Conservation (phyloP, 2,113 vertebrate species). For the Oncorhynchus kisutch region DNA sequence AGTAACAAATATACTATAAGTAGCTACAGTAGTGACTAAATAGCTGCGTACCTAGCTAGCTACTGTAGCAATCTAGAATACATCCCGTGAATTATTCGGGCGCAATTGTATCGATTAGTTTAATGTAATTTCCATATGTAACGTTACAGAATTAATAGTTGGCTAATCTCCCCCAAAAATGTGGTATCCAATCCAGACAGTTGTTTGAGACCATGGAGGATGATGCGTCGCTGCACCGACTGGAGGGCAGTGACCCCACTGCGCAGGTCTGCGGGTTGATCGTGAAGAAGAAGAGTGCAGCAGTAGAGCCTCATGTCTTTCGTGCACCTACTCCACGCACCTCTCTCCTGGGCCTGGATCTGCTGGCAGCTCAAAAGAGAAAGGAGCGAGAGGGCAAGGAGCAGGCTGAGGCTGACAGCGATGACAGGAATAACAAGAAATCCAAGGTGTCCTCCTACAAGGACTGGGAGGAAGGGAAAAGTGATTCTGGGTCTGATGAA, state of each 20-base stretch:
- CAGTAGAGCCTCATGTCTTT: constrained; percentile 87
- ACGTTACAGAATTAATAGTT: too few species aligned
- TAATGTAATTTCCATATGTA: too few species aligned
- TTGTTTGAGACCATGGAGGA: constrained; percentile 58
- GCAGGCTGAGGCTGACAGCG: constrained; percentile 59
- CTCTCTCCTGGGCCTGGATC: constrained; percentile 89
- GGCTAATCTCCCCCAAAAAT: too few species aligned
- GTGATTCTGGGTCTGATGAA: constrained; percentile 83
- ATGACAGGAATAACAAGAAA: constrained; percentile 74
- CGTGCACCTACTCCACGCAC: constrained; percentile 89
- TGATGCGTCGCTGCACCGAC: constrained; percentile 81
- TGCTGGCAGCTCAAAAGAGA: constrained; percentile 91
- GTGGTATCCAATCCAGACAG: neutral
- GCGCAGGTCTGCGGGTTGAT: constrained; percentile 84
- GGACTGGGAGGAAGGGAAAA: constrained; percentile 88
- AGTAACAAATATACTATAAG: too few species aligned
- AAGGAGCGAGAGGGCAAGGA: constrained; percentile 85
- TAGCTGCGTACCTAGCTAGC: too few species aligned
- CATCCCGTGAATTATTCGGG: too few species aligned
- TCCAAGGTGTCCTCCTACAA: constrained; percentile 83
- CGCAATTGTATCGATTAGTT: too few species aligned
- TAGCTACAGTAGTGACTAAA: too few species aligned
- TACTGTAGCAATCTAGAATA: too few species aligned
- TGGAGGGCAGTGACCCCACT: constrained; percentile 79
- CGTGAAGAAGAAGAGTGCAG: constrained; percentile 80